phyloP scores from a whole-genome alignment of 2,113 vertebrate species.

The Xenotilapia longispinis region DNA sequence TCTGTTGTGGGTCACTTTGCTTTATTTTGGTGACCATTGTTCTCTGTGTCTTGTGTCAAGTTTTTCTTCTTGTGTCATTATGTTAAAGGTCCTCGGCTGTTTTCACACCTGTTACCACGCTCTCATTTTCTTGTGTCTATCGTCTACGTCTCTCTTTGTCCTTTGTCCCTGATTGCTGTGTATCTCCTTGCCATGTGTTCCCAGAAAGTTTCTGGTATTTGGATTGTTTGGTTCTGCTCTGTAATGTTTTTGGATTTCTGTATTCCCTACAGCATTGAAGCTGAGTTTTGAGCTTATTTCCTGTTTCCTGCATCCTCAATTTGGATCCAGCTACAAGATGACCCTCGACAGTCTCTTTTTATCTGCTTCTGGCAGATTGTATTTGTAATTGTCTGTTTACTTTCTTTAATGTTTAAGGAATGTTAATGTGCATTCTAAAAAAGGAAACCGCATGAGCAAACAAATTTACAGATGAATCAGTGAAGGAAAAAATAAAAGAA shows the following conservation, averaged over 20 bases:
- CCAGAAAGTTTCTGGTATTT: neutral
- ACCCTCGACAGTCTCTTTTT: neutral
- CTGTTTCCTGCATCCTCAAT: neutral
- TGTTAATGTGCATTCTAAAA: neutral
- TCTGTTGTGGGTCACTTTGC: neutral
- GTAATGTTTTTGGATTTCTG: neutral
- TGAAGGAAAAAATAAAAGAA: slow-evolving; percentile 3
- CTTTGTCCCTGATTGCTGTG: neutral
- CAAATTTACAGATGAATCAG: slow-evolving; percentile 19
- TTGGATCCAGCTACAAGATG: neutral
- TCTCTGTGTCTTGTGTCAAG: neutral
- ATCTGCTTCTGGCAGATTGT: neutral
- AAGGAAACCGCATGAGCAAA: neutral
- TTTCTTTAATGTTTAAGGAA: neutral
- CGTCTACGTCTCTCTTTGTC: neutral
- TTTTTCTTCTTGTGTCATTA: neutral
- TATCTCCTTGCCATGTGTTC: neutral
- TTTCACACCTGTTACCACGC: neutral
- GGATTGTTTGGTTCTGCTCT: neutral
- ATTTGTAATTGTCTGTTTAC: neutral
- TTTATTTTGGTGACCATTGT: neutral
- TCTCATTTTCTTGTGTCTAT: neutral
- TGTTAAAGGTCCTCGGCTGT: neutral
- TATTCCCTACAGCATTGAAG: neutral
- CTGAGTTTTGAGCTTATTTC: neutral